phyloP scores from a whole-genome alignment of 2,888 invertebrate genomes.

The Ctenicera cuprea region DNA sequence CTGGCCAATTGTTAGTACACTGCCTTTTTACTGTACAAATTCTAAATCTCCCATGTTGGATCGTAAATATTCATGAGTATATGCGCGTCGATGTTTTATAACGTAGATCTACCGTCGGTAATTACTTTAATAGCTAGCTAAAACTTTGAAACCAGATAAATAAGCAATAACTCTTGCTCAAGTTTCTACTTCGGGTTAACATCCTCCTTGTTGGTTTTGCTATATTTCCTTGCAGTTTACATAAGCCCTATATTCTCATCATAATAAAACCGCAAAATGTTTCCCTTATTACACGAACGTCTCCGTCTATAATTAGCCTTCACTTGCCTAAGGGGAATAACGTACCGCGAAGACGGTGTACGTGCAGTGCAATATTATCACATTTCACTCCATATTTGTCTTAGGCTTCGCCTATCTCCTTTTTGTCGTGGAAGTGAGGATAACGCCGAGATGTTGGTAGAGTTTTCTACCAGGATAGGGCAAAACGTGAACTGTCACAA shows the following conservation, averaged over 20 bases:
- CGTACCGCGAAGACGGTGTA: constrained; percentile 38
- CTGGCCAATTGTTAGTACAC: too few species aligned
- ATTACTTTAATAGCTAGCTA: too few species aligned
- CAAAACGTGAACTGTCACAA: constrained; percentile 21
- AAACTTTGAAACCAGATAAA: background rate
- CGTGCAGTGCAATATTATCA: constrained; percentile 31
- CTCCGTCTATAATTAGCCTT: constrained; percentile 41
- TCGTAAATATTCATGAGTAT: too few species aligned
- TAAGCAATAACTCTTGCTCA: background rate
- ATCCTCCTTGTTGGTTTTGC: background rate
- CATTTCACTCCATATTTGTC: background rate
- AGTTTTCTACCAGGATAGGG: constrained; percentile 6
- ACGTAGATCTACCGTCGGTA: too few species aligned
- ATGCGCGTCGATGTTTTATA: too few species aligned
- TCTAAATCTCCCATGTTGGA: too few species aligned
- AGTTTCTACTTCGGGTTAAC: background rate
- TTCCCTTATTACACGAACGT: constrained; percentile 41
- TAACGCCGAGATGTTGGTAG: background rate
- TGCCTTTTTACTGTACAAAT: too few species aligned
- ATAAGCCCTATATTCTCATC: constrained; percentile 11
- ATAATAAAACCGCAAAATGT: constrained; percentile 38
- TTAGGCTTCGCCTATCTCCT: background rate
- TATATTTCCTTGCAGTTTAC: background rate
- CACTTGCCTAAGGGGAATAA: constrained; percentile 42
- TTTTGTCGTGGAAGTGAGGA: background rate